Percentiles rank a stretch among this genome's conserved stretches.
Evolutionary conservation across 2,797 vertebrate species (phyloP).

Genomic region (Tympanoctomys barrerae): DNA sequence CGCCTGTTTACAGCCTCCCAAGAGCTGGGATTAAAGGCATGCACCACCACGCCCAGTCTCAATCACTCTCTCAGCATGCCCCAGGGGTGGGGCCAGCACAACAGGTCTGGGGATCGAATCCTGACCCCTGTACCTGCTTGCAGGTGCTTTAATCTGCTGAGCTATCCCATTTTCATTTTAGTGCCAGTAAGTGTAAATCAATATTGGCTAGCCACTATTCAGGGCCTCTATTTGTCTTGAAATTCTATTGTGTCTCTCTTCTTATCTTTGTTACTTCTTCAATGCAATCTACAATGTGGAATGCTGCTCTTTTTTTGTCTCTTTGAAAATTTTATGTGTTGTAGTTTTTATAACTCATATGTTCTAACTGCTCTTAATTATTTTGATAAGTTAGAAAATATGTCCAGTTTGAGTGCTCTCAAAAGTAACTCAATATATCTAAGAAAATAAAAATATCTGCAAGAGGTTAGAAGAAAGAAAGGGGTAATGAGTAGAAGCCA

Average conservation of each 20-base stretch:
- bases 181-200: background rate
- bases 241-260: background rate
- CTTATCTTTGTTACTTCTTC: background rate
- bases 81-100: too few relatives aligned
- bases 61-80: too few relatives aligned
- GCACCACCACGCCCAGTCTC: too few relatives aligned
- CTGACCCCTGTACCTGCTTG: too few relatives aligned
- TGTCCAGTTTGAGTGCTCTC: background rate
- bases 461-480: background rate
- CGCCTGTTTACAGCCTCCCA: too few relatives aligned
- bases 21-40: too few relatives aligned
- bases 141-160: too few relatives aligned
- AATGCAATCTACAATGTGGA: background rate
- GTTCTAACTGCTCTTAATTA: background rate
- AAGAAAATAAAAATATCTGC: background rate
- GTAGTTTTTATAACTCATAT: background rate
- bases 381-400: background rate
- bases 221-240: background rate
- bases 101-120: too few relatives aligned
- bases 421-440: background rate
- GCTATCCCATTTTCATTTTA: background rate
- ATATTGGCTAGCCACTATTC: background rate
- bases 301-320: background rate
- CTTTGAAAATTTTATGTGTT: background rate
- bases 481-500: accelerated